Evolutionary conservation across 1,140 invertebrate genomes (phyloP), one percentile per base, ranked within the genome.

Genomic region (Platorchestia sp.): DNA sequence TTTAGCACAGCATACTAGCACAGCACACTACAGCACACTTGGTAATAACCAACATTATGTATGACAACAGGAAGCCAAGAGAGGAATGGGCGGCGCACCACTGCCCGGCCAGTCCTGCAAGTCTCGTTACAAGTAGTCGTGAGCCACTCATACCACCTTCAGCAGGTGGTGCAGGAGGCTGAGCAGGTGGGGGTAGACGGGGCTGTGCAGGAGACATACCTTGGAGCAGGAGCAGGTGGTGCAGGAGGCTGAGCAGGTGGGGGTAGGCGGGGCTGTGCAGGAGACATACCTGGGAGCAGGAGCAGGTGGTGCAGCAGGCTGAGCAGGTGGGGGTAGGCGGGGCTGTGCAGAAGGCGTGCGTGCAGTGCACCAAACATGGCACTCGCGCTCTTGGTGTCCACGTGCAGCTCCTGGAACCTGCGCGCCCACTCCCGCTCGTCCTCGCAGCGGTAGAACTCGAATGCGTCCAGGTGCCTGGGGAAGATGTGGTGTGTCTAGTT

Each of bases 371-470:
- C 99, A 97, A 99, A 99, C 99, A 99, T 99, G 41, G 98, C 98
- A 0, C 98, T 98, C 0, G 99, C 98, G 97, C 99, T 99, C 97
- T 99, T 99, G 0, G 98, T 99, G 97, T 99, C 99, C 86, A 99
- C 98, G 97, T 99, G 99, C 96, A 99, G 98, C 97, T 97, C 97
- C 96, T 99, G 98, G 97, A 99, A 99, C 97, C 99, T 98, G 95
- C 99, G 98, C 0, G 99, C 98, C 89, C 99, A 97, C 97, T 99
- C 99, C 96, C 99, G 98, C 97, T 99, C 99, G 97, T 99, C 99
- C 97, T 99, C 99, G 97, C 98, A 98, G 95, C 99, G 98, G 42
- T 99, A 99, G 99, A 99, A 99, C 97, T 99, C 99, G 97, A 99
- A 99, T 97, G 99, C 99, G 97, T 99, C 99, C 95, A 98, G 97